Evolutionary conservation across 1,140 invertebrate genomes (phyloP).

Genomic region (Drosophila funebris): DNA sequence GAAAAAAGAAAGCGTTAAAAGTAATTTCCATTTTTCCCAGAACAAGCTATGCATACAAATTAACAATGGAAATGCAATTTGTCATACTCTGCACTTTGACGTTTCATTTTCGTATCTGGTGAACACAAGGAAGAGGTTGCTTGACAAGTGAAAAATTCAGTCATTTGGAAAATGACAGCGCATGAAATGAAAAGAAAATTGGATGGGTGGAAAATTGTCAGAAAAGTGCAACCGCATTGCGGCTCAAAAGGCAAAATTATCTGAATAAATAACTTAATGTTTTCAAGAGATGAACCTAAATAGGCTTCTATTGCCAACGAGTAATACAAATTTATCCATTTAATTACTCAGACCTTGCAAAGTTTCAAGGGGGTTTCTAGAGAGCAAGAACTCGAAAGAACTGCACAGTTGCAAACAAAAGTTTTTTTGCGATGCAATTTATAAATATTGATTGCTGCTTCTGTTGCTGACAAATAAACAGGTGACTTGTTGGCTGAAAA

Average conservation of each 20-base stretch:
- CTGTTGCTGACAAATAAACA: conserved; percentile 33
- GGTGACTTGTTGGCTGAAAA: conserved; percentile 23
- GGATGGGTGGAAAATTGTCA: conserved; percentile 19
- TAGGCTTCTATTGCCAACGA: not conserved
- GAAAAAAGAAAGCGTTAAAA: conserved; percentile 10
- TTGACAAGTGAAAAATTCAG: conserved; percentile 43
- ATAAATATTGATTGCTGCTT: conserved; percentile 55
- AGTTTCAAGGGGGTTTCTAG: not conserved
- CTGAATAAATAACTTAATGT: not conserved
- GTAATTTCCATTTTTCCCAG: conserved; percentile 26
- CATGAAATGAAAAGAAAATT: conserved; percentile 43
- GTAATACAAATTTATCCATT: not conserved
- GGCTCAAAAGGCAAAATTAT: conserved; percentile 41
- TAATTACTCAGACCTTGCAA: not conserved
- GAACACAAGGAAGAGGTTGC: conserved; percentile 14
- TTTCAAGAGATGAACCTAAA: not conserved
- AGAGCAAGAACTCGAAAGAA: not conserved
- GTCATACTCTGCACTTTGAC: conserved; percentile 47
- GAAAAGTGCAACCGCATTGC: conserved; percentile 23
- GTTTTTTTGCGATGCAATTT: conserved; percentile 58
- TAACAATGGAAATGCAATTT: conserved; percentile 52
- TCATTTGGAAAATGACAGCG: conserved; percentile 46
- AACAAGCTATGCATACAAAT: conserved; percentile 46
- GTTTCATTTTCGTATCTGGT: conserved; percentile 57
- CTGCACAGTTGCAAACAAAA: conserved; percentile 44